Percentiles rank a stretch among this genome's conserved stretches.
These are phyloP conservation scores for Chrysomela aeneicollis DNA, from an alignment of 2,888 invertebrate species.

Conservation along the genomic window DNA sequence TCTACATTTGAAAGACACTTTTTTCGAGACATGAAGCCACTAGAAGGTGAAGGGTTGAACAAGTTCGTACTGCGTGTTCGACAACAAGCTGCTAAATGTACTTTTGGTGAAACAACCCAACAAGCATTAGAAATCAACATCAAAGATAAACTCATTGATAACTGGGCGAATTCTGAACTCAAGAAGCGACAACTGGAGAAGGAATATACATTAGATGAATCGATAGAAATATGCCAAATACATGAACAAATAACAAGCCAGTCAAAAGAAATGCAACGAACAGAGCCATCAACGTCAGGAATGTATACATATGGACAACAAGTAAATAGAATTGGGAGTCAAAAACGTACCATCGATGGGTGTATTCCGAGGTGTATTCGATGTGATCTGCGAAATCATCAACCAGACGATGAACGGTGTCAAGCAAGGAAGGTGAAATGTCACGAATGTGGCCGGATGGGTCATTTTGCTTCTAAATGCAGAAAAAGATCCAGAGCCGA, in stretches of 20 bases:
- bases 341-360: background rate
- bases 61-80: constrained; percentile 47
- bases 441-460: background rate
- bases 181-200: background rate
- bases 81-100: constrained; percentile 49
- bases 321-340: background rate
- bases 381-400: background rate
- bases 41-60: constrained; percentile 46
- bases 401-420: background rate
- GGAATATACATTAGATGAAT: background rate
- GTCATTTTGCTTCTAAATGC: background rate
- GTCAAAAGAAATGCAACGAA: background rate
- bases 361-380: background rate
- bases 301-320: background rate
- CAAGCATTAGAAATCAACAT: constrained; percentile 42
- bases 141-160: constrained; percentile 31
- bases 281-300: background rate
- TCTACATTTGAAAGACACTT: constrained; percentile 51
- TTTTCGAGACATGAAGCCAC: constrained; percentile 43
- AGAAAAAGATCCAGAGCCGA: background rate
- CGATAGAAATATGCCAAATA: background rate
- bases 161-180: background rate
- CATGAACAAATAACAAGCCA: constrained; percentile 6
- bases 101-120: constrained; percentile 42
- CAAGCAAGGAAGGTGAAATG: constrained; percentile 9